Conservation (phyloP, 2,113 vertebrate genomes). For the Lycaon pictus region DNA sequence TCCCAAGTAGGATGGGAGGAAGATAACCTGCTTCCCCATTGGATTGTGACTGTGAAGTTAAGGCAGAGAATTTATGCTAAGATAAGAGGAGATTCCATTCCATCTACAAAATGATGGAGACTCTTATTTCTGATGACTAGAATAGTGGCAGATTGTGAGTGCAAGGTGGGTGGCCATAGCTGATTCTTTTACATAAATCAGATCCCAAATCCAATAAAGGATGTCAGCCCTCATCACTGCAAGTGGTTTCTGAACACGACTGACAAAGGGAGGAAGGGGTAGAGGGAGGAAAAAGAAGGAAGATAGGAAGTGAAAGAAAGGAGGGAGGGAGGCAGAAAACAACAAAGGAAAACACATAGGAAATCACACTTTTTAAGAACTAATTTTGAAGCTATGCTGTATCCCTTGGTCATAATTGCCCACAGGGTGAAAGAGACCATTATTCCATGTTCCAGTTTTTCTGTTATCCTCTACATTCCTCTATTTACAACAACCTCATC, state of each 20-base stretch:
- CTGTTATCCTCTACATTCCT: not conserved
- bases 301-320: not conserved
- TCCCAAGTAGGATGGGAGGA: not conserved
- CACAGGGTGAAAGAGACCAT: not conserved
- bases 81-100: not conserved
- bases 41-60: conserved; percentile 25
- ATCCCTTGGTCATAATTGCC: not conserved
- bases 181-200: conserved; percentile 44
- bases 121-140: conserved; percentile 31
- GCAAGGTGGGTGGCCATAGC: not conserved
- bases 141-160: conserved; percentile 38
- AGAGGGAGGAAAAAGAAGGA: not conserved
- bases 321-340: not conserved
- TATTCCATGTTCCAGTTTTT: not conserved
- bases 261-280: not conserved
- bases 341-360: not conserved
- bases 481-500: not conserved
- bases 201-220: not conserved
- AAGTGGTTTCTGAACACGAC: not conserved
- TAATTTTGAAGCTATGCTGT: not conserved
- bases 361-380: not conserved
- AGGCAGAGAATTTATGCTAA: conserved; percentile 10
- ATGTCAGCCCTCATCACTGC: not conserved
- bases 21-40: conserved; percentile 34
- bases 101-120: conserved; percentile 37